phyloP scores from a whole-genome alignment of 2,888 invertebrate genomes.

The Macrosiphum euphorbiae region DNA sequence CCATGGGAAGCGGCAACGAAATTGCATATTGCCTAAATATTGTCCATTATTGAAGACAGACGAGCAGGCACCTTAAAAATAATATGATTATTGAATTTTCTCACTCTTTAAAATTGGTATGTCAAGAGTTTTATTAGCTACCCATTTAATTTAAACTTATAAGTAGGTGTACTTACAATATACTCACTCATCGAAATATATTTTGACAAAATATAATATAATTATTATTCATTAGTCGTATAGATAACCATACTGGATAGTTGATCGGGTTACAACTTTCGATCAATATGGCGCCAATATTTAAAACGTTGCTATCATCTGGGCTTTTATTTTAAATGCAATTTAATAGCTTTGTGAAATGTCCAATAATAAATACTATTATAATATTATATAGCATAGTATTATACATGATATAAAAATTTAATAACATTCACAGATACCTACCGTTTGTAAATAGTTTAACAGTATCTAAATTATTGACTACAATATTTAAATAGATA shows the following conservation, averaged over 20 bases:
- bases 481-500: not conserved
- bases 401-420: not conserved
- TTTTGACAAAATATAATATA: not conserved
- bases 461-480: not conserved
- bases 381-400: not conserved
- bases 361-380: not conserved
- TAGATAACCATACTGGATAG: not conserved
- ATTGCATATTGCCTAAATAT: too few relatives aligned
- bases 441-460: not conserved
- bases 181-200: not conserved
- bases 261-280: not conserved
- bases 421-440: not conserved
- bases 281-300: not conserved
- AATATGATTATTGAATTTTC: not conserved
- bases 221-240: not conserved
- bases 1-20: too few relatives aligned
- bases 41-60: too few relatives aligned
- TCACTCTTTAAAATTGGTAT: not conserved
- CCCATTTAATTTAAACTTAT: not conserved
- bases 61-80: not conserved
- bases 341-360: not conserved
- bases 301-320: not conserved
- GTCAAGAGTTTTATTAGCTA: not conserved
- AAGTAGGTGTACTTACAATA: not conserved
- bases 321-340: not conserved